Conservation (phyloP, 2,888 invertebrate species). For the Mesoligia furuncula region DNA sequence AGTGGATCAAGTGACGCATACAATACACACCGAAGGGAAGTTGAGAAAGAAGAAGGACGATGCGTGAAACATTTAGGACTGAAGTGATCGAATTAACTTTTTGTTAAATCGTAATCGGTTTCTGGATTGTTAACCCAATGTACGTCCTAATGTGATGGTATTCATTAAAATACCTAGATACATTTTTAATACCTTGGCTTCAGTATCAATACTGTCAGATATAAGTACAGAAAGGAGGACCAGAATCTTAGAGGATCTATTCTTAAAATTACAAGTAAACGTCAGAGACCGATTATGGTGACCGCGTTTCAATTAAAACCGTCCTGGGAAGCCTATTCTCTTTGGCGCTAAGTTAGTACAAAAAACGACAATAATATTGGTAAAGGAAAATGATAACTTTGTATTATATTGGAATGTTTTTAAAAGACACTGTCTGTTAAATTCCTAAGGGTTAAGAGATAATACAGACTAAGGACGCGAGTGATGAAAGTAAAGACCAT, state of each 20-base stretch:
- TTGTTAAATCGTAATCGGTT: slow-evolving; percentile 60
- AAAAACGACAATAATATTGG: slow-evolving; percentile 83
- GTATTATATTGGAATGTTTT: slow-evolving; percentile 40
- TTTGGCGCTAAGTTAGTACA: slow-evolving; percentile 78
- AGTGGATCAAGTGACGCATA: slow-evolving; percentile 96
- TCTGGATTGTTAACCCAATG: slow-evolving; percentile 29
- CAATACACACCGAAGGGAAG: slow-evolving; percentile 97
- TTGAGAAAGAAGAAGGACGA: slow-evolving; percentile 96
- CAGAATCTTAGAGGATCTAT: slow-evolving; percentile 19
- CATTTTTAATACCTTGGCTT: slow-evolving; percentile 13
- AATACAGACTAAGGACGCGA: slow-evolving; percentile 18
- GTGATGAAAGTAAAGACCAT: slow-evolving; percentile 15
- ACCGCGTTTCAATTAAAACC: slow-evolving; percentile 66
- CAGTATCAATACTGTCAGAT: slow-evolving; percentile 11
- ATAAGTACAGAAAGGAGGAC: slow-evolving; percentile 11
- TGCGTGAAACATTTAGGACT: slow-evolving; percentile 73
- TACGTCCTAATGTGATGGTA: slow-evolving; percentile 9
- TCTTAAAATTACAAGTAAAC: slow-evolving; percentile 19
- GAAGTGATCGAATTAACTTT: slow-evolving; percentile 43
- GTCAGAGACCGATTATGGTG: slow-evolving; percentile 38
- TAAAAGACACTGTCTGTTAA: slow-evolving; percentile 35
- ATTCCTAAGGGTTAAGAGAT: slow-evolving; percentile 25
- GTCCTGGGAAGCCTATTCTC: slow-evolving; percentile 75
- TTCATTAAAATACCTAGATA: slow-evolving; percentile 7
- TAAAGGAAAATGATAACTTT: slow-evolving; percentile 54